Evolutionary conservation across 2,888 invertebrate genomes (phyloP), one percentile per base, ranked within the genome.

Genomic region (Hermaeophaga mercurialis): DNA sequence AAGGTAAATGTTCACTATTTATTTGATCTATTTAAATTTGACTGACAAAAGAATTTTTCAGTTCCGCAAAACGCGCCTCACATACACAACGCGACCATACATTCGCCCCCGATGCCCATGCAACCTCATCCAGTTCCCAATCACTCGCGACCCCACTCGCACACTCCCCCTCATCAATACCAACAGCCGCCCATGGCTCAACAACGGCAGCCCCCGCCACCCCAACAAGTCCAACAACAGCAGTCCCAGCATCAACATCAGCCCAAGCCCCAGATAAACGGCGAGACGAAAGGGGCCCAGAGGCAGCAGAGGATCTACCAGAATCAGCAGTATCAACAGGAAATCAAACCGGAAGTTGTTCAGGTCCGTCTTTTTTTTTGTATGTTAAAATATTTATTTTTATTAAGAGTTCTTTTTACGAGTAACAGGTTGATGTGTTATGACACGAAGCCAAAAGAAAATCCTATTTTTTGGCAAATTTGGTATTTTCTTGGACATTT

Each of bases 241-340:
- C 48, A 38, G 12, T 18, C 17, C n/a, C 52, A 52, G 18, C 41
- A 17, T 5, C 22, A 22, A 14, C 52, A 43, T 26, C 26, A 12
- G 11, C 34, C 56, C 76, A 79, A 67, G 38, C 53, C 63, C 12
- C 72, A 75, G 55, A 71, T 76, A 69, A 73, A 73, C 61, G 72
- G 74, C 6, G 75, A 75, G n/a, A 24, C 65, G 3, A 72, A 71
- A 55, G 61, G 65, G 8, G 61, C 61, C n/a, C 65, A 62, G 6
- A 65, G 61, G n/a, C 65, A 65, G 43, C 59, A 65, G 19, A 60
- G 55, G 26, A 49, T 58, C 1, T 56, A 61, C 12, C 59, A 79
- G 75, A 73, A 54, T 73, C 71, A 50, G 36, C 59, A 38, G 47
- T 57, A 55, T 14, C 58, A 44, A 56, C 66, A 56, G 33, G 65